phyloP scores from a whole-genome alignment of 2,113 vertebrate species.

The Cottus gobio region DNA sequence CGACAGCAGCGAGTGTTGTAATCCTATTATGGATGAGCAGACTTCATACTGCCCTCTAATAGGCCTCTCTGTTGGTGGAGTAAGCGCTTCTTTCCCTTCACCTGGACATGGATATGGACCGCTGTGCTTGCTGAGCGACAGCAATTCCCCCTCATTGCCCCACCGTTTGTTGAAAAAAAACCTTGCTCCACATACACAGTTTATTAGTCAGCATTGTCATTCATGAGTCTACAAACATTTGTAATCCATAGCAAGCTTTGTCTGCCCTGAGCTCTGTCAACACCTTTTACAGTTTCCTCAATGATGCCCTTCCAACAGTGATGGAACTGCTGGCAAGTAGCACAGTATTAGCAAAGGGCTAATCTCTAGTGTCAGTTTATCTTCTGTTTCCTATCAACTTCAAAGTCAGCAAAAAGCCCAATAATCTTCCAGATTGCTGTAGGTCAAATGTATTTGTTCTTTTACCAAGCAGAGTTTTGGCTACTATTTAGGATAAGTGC shows the following conservation, averaged over 20 bases:
- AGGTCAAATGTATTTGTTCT: neutral
- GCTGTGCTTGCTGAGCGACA: conserved; percentile 8
- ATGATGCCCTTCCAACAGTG: conserved; percentile 15
- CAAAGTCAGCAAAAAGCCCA: neutral
- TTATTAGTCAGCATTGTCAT: conserved; percentile 11
- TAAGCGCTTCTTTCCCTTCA: conserved; percentile 40
- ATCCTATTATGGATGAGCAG: conserved; percentile 54
- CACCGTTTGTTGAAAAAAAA: conserved; percentile 8
- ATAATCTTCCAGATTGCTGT: neutral
- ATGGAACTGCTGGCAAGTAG: conserved; percentile 40
- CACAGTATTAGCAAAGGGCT: conserved; percentile 7
- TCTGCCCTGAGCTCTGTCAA: conserved; percentile 26
- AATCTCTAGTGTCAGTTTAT: conserved; percentile 12
- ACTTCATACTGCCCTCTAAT: conserved; percentile 57
- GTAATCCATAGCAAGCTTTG: conserved; percentile 39
- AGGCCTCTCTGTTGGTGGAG: conserved; percentile 35
- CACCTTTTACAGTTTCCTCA: conserved; percentile 31
- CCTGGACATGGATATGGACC: conserved; percentile 8
- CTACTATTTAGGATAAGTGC: too few species aligned
- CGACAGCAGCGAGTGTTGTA: conserved; percentile 24
- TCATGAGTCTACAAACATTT: conserved; percentile 8
- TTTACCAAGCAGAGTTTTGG: neutral
- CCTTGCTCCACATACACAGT: neutral
- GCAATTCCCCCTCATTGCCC: conserved; percentile 9
- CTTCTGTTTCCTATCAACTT: conserved; percentile 3